Conservation (phyloP, 2,888 invertebrate species). For the Anticlea derivata region DNA sequence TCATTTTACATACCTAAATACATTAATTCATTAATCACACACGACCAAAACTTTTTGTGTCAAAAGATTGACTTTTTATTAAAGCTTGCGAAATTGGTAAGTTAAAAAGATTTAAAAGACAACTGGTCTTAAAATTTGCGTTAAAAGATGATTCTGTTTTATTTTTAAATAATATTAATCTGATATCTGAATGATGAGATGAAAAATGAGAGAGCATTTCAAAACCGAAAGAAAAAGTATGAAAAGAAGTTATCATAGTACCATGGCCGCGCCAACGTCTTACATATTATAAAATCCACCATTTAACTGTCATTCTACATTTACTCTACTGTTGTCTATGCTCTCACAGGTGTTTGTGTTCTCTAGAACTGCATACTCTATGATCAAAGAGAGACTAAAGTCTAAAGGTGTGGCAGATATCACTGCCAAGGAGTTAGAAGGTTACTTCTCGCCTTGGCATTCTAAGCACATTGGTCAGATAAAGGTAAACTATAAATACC, state of each 20-base stretch:
- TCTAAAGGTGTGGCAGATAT: slow-evolving; percentile 90
- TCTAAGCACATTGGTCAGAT: slow-evolving; percentile 92
- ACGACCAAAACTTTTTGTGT: not conserved
- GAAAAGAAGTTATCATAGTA: slow-evolving; percentile 11
- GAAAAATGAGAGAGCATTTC: not conserved
- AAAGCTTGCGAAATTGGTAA: too few relatives aligned
- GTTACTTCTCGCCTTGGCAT: slow-evolving; percentile 94
- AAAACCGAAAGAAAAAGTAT: slow-evolving; percentile 1
- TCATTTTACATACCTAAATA: slow-evolving; percentile 5
- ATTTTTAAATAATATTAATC: too few relatives aligned
- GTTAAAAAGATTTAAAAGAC: too few relatives aligned
- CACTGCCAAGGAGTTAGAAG: slow-evolving; percentile 89
- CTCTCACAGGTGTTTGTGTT: slow-evolving; percentile 93
- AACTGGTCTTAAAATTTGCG: too few relatives aligned
- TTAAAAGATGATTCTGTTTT: too few relatives aligned
- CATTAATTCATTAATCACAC: not conserved
- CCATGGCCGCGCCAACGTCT: slow-evolving; percentile 27
- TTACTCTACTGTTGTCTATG: slow-evolving; percentile 59
- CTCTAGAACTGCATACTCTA: slow-evolving; percentile 91
- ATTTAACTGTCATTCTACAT: not conserved
- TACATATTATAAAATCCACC: not conserved
- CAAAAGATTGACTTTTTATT: too few relatives aligned
- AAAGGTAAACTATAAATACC: slow-evolving; percentile 72
- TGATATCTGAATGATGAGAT: too few relatives aligned
- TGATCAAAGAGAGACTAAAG: slow-evolving; percentile 92